Conservation (phyloP, 1,140 invertebrate genomes). For the Pseudomyrmex pallidus region DNA sequence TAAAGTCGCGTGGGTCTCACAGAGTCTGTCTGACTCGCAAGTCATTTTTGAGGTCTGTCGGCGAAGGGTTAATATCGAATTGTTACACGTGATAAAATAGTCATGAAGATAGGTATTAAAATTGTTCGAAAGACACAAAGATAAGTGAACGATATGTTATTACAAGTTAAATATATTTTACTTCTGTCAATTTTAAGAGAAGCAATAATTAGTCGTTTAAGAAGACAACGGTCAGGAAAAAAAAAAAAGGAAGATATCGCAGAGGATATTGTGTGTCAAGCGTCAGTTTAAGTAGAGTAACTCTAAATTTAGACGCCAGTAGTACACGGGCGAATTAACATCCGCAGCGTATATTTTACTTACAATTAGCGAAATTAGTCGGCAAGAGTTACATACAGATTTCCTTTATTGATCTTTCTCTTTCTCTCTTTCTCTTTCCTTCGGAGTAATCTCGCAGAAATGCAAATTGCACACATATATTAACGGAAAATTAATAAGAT, state of each 20-base stretch:
- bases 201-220: slow-evolving; percentile 23
- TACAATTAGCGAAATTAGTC: slow-evolving; percentile 44
- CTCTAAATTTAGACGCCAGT: slow-evolving; percentile 40
- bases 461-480: slow-evolving; percentile 43
- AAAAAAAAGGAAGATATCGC: neutral
- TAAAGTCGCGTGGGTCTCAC: too few relatives aligned
- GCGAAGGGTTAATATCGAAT: too few relatives aligned
- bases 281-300: slow-evolving; percentile 44
- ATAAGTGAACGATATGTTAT: neutral
- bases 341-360: slow-evolving; percentile 36
- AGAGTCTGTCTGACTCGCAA: too few relatives aligned
- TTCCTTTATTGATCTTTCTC: slow-evolving; percentile 33
- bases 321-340: slow-evolving; percentile 45
- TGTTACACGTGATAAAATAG: too few relatives aligned
- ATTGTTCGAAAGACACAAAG: neutral
- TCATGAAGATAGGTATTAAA: too few relatives aligned
- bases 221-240: neutral
- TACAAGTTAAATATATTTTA: neutral
- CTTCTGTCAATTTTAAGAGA: neutral
- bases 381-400: slow-evolving; percentile 37
- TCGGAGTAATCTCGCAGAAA: slow-evolving; percentile 26
- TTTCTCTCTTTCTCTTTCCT: neutral
- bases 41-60: too few relatives aligned
- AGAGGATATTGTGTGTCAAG: neutral
- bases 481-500: slow-evolving; percentile 39